Base-by-base conservation (phyloP, 2,888 invertebrate genomes). In the Noctua janthe region DNA sequence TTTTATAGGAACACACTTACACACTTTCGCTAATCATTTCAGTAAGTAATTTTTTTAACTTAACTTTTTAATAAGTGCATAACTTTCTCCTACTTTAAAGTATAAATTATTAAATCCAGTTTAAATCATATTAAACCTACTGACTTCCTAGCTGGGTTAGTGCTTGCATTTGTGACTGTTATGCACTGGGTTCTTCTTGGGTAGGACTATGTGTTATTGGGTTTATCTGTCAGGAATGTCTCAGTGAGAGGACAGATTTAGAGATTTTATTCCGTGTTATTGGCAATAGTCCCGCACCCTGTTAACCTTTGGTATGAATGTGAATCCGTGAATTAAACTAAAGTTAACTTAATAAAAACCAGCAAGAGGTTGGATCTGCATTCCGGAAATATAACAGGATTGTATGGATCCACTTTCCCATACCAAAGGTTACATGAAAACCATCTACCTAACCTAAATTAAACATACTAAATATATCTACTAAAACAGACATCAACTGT, bases 31-130 rank as follows among this genome's bases (percentile, higher is more conserved):
- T 51, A 51, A 67, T 51, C 6, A 67, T 43, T 10, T n/a, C 23
- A 56, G 23, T 51, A 23, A 17, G 5, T 56, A 51, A 20, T 17
- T 66, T 66, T 75, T 82, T 49, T 23, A 75, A 56, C 23, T 15
- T 74, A 1, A n/a, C 56, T 56, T 51, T 51, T 49, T 23, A 62
- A 20, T 4, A 74, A 67, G 43, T n/a, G 17, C 29, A 43, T 7
- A 74, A 76, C 59, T 83, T 83, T 81, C 76, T 69, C 83, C 4
- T n/a, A 49, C 11, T 49, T 20, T 64, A 64, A 15, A 62, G 29
- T 29, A 29, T 29, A 17, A 15, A 15, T 62, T 6, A 15, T 59
- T 59, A 59, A 3, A 23, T 54, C 54, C 1, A 3, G 23, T 3
- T 23, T 56, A 11, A 6, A 29, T 62, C 5, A 29, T 15, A 13